phyloP scores from a whole-genome alignment of 2,797 vertebrate genomes.

The Parotocinclus haroldoi region DNA sequence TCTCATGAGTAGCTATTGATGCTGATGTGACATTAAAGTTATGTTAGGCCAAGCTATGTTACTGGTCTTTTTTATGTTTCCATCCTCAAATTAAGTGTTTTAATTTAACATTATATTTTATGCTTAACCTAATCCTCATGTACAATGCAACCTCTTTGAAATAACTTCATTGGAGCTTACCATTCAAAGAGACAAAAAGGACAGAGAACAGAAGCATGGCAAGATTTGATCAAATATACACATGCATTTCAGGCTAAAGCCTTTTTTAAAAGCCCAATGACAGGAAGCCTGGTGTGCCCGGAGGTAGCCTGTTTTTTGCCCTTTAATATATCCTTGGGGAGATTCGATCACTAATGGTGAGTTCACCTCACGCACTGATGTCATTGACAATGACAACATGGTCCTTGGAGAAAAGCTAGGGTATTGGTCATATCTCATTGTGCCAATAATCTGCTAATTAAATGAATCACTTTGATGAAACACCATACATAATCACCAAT shows the following conservation, averaged over 20 bases:
- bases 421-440: constrained; percentile 64
- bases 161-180: too few species aligned
- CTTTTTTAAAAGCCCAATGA: constrained; percentile 23
- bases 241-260: constrained; percentile 44
- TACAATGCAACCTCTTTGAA: too few species aligned
- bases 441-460: constrained; percentile 76
- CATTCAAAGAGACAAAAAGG: background rate
- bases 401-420: constrained; percentile 54
- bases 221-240: constrained; percentile 62
- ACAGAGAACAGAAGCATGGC: constrained; percentile 46
- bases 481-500: constrained; percentile 69
- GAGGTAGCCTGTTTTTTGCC: constrained; percentile 60
- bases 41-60: constrained; percentile 38
- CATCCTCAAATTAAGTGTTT: background rate
- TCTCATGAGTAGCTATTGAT: too few species aligned
- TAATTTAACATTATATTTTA: background rate
- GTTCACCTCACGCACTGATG: constrained; percentile 64
- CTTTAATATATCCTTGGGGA: constrained; percentile 63
- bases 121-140: too few species aligned
- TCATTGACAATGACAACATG: constrained; percentile 52
- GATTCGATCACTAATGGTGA: constrained; percentile 68
- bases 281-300: constrained; percentile 31
- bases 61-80: background rate
- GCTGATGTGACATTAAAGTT: too few species aligned
- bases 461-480: constrained; percentile 61